These are phyloP conservation scores for Phenganax stokvisi DNA, from an alignment of 92 coral and sea anemone genomes.

Conservation along the genomic window DNA sequence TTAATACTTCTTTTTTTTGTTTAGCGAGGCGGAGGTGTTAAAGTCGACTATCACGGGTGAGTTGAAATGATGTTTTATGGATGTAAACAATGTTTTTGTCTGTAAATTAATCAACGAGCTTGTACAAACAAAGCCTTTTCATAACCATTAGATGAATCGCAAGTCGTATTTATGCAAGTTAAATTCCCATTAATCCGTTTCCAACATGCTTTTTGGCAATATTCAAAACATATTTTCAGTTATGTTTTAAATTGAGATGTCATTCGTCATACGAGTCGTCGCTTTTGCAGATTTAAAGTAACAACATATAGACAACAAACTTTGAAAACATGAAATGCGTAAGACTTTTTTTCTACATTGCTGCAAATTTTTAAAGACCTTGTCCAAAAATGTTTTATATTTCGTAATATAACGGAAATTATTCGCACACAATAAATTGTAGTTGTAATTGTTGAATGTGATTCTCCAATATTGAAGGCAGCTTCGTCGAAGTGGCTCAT, in stretches of 20 bases:
- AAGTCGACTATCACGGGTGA: constrained; percentile 36
- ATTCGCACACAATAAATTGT: neutral
- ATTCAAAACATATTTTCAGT: constrained; percentile 8
- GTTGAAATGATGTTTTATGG: neutral
- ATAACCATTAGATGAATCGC: neutral
- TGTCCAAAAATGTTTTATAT: neutral
- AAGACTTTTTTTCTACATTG: neutral
- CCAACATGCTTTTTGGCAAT: neutral
- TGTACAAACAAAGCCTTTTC: constrained; percentile 1
- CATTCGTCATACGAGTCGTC: constrained; percentile 8
- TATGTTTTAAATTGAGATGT: constrained; percentile 5
- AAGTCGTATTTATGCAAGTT: neutral
- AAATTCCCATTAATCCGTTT: neutral
- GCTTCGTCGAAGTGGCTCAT: neutral
- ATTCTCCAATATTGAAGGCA: neutral
- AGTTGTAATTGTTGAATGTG: neutral
- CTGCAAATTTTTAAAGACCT: neutral
- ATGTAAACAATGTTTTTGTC: constrained; percentile 27
- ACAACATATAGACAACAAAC: neutral
- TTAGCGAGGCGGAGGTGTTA: constrained; percentile 39
- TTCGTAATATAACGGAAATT: neutral
- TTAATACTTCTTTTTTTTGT: neutral
- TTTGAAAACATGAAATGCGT: neutral
- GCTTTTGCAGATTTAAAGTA: neutral
- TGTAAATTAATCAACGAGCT: neutral